These are phyloP conservation scores for Melipona bicolor DNA, from an alignment of 2,888 invertebrate species.

Conservation along the genomic window DNA sequence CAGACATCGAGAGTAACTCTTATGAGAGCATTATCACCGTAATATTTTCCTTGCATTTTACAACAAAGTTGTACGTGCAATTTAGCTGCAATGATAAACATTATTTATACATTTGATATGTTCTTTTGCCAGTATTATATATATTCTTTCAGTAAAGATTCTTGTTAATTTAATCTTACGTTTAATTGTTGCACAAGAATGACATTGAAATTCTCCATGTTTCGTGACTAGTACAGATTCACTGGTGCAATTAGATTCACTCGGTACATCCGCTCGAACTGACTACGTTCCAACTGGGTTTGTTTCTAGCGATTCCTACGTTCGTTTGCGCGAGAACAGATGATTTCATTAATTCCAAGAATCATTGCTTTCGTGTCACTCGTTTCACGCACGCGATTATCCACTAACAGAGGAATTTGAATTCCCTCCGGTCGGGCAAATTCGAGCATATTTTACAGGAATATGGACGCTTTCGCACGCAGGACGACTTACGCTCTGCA, in stretches of 20 bases:
- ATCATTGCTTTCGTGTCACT: constrained; percentile 39
- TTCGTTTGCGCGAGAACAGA: constrained; percentile 24
- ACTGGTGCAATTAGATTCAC: constrained; percentile 51
- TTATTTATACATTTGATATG: neutral
- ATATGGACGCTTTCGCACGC: neutral
- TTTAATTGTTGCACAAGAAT: neutral
- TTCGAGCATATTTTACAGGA: constrained; percentile 1
- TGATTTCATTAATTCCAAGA: constrained; percentile 57
- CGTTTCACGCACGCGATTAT: neutral
- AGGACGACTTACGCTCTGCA: neutral
- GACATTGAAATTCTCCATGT: neutral
- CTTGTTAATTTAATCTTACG: neutral
- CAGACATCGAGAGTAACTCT: neutral
- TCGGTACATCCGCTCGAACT: constrained; percentile 7
- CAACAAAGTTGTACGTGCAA: neutral
- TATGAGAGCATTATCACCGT: neutral
- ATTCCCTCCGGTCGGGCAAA: constrained; percentile 8
- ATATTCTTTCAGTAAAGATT: neutral
- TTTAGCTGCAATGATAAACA: neutral
- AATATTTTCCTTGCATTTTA: too few species aligned
- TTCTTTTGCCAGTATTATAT: neutral
- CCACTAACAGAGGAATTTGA: constrained; percentile 28
- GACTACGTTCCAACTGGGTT: constrained; percentile 30
- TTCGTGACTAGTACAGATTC: constrained; percentile 54
- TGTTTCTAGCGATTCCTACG: neutral